A percentile compares a stretch with the other conserved stretches of the same genome.
Evolutionary conservation across 2,113 vertebrate genomes (phyloP).

Genomic region (Gavialis gangeticus): DNA sequence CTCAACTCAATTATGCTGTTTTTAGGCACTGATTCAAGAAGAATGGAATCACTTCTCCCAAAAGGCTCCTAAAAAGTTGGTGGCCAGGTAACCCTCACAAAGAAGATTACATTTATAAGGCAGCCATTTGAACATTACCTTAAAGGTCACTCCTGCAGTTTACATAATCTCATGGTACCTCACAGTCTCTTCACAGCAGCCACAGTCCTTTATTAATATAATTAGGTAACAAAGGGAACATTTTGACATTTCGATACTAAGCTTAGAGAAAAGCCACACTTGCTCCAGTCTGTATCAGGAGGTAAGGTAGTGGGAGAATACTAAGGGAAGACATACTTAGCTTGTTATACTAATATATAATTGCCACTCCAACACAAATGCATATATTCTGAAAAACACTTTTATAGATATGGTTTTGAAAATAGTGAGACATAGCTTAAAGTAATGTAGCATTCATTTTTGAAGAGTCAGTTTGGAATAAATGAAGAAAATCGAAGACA

Average conservation of each 20-base stretch:
- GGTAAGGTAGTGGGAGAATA: background rate
- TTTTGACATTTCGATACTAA: background rate
- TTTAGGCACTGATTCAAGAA: conserved; percentile 34
- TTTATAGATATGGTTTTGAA: background rate
- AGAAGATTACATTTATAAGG: conserved; percentile 6
- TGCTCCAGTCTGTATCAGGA: background rate
- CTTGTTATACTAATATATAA: accelerated
- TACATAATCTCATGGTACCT: background rate
- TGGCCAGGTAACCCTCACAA: background rate
- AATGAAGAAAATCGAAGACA: background rate
- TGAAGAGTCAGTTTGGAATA: too few species aligned
- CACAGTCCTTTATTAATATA: background rate
- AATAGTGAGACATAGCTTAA: background rate
- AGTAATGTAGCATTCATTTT: background rate
- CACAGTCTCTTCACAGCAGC: background rate
- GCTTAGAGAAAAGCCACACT: background rate
- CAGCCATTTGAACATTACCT: background rate
- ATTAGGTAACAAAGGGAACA: background rate
- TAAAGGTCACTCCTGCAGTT: conserved; percentile 23
- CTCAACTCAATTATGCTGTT: conserved; percentile 10
- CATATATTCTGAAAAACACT: background rate
- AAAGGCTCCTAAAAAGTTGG: background rate
- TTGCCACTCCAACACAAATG: background rate
- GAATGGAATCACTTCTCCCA: background rate
- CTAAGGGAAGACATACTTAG: background rate